Evolutionary conservation across 2,888 invertebrate genomes (phyloP).

Genomic region (Drosophila melanocephala): DNA sequence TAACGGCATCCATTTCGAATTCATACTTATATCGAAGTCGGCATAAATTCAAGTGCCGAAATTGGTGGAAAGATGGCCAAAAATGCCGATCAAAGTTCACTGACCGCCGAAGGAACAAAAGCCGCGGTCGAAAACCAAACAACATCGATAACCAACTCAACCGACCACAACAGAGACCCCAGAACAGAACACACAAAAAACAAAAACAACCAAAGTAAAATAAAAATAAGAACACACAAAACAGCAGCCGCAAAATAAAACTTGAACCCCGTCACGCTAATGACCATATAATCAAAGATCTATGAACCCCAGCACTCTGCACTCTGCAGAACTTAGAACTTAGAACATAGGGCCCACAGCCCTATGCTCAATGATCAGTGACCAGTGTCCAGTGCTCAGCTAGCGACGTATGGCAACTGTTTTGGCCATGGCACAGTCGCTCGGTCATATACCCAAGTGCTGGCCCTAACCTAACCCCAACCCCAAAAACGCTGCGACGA

Average conservation of each 20-base stretch:
- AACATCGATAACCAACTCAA: slow-evolving; percentile 14
- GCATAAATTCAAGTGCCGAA: slow-evolving; percentile 74
- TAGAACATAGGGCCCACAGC: background rate
- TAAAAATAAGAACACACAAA: background rate
- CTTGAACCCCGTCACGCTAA: slow-evolving; percentile 58
- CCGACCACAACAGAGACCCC: slow-evolving; percentile 18
- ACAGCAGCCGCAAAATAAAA: slow-evolving; percentile 9
- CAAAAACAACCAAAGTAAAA: background rate
- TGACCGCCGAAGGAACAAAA: slow-evolving; percentile 57
- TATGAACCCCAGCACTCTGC: slow-evolving; percentile 24
- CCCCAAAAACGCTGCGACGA: background rate
- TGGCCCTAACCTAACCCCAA: slow-evolving; percentile 1
- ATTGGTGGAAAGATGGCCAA: slow-evolving; percentile 30
- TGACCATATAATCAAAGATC: slow-evolving; percentile 68
- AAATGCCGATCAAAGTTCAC: slow-evolving; percentile 48
- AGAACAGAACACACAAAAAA: background rate
- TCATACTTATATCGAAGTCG: slow-evolving; percentile 43
- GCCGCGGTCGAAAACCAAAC: slow-evolving; percentile 18
- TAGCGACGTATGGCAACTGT: slow-evolving; percentile 70
- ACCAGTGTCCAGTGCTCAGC: slow-evolving; percentile 29
- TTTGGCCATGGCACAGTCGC: slow-evolving; percentile 38
- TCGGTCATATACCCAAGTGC: slow-evolving; percentile 62
- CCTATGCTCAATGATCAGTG: slow-evolving; percentile 12
- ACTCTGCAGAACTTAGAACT: background rate
- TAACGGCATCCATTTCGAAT: slow-evolving; percentile 48